Base-by-base conservation (phyloP, 2,888 invertebrate genomes). In the Rhingia rostrata region DNA sequence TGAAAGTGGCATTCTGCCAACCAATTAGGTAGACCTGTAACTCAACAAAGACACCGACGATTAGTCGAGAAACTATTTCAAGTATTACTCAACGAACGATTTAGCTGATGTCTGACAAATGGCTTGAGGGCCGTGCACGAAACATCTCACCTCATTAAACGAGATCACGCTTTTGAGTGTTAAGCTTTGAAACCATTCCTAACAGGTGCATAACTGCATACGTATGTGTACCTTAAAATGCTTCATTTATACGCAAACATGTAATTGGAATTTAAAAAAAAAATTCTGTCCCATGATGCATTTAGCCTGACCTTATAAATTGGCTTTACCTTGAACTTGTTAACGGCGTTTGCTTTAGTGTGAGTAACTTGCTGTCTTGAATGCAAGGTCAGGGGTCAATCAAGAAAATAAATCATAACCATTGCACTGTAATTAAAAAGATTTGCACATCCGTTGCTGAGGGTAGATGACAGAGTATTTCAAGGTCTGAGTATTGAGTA, bases 321-420 rank as follows among this genome's bases (percentile, higher is more conserved):
- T 5, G 37, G 6, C 5, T n/a, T 32, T 9, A 32, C 64, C 67
- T 45, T 67, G 67, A 67, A 67, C 67, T 67, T 67, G 67, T 6
- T 0, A n/a, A 41, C 53, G 22, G 41, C 43, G 10, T 51, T 63
- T 37, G 7, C 5, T 9, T 14, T 4, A 49, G 9, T 49, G 49
- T 6, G 4, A 12, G 14, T 22, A 47, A 7, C 14, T 47, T 14
- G 12, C n/a, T 47, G 14, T 14, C 4, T 45, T 22, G 5, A 22
- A 4, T 2, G 6, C 4, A 12, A 14, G 45, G 3, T 45, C 45
- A 45, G 4, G 22, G 49, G 30, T 7, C 6, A 22, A 22, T 7
- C 30, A 30, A 4, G 4, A 4, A 22, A 9, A 30, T 10, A 49
- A 30, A 9, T 49, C 4, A 30, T 9, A 22, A 22, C 22, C 22